phyloP scores from a whole-genome alignment of 2,888 invertebrate species.

The Idaea biselata region DNA sequence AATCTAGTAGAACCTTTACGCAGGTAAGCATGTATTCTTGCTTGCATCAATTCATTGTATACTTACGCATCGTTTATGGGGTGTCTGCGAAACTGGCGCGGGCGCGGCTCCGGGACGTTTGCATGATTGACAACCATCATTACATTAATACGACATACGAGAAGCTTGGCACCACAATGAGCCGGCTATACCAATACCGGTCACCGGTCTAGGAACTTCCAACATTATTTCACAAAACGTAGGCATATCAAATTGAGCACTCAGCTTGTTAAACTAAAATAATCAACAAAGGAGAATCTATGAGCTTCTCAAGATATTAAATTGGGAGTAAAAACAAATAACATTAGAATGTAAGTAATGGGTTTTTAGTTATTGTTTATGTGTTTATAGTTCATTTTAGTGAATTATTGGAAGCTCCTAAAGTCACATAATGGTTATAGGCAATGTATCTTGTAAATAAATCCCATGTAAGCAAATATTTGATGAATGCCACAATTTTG shows the following conservation, averaged over 20 bases:
- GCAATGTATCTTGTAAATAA: slow-evolving; percentile 30
- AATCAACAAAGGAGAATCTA: too few species aligned
- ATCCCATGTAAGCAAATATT: slow-evolving; percentile 42
- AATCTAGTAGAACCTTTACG: slow-evolving; percentile 62
- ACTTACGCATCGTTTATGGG: slow-evolving; percentile 68
- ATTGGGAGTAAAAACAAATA: too few species aligned
- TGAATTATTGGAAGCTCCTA: slow-evolving; percentile 41
- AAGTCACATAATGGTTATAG: slow-evolving; percentile 34
- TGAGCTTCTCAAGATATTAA: too few species aligned
- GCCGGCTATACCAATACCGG: slow-evolving; percentile 17
- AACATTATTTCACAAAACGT: slow-evolving; percentile 32
- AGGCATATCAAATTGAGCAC: slow-evolving; percentile 22
- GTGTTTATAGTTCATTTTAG: background rate
- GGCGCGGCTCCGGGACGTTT: slow-evolving; percentile 63
- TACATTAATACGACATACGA: slow-evolving; percentile 75
- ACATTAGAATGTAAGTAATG: too few species aligned
- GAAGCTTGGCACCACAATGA: slow-evolving; percentile 62
- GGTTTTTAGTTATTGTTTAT: background rate
- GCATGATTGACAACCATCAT: slow-evolving; percentile 80
- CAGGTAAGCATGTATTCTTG: slow-evolving; percentile 62
- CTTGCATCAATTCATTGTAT: slow-evolving; percentile 71
- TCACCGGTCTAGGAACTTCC: slow-evolving; percentile 50
- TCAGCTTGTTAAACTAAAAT: too few species aligned
- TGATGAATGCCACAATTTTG: slow-evolving; percentile 33
- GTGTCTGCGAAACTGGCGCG: slow-evolving; percentile 66